A percentile compares a stretch with the other conserved stretches of the same genome.
phyloP scores from a whole-genome alignment of 2,888 invertebrate genomes.

The Andrena trimmerana region DNA sequence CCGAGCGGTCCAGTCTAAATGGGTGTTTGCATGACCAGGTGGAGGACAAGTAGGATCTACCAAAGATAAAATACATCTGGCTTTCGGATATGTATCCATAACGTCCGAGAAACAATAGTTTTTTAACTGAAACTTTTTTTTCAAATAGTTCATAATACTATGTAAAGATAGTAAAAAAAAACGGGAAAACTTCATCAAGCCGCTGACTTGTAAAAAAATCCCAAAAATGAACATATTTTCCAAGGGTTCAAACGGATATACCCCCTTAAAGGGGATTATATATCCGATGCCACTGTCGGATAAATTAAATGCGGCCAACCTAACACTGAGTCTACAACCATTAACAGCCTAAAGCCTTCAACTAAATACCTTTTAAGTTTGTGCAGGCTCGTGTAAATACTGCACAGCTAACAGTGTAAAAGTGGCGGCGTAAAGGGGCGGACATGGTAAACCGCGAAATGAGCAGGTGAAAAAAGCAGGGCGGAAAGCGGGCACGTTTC shows the following conservation, averaged over 20 bases:
- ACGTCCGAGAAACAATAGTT: too few relatives aligned
- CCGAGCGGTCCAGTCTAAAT: not conserved
- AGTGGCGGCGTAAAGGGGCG: not conserved
- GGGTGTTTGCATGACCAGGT: not conserved
- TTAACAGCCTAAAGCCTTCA: slow-evolving; percentile 3
- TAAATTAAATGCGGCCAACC: not conserved
- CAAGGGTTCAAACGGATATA: too few relatives aligned
- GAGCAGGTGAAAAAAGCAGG: slow-evolving; percentile 11
- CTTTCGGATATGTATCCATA: too few relatives aligned
- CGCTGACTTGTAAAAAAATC: too few relatives aligned
- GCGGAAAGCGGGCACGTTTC: not conserved
- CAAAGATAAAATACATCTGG: not conserved
- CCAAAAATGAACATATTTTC: too few relatives aligned
- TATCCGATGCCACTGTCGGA: not conserved
- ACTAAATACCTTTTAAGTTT: too few relatives aligned
- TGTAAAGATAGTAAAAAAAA: too few relatives aligned
- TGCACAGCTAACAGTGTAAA: not conserved
- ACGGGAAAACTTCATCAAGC: too few relatives aligned
- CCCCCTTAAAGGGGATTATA: not conserved
- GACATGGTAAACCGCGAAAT: slow-evolving; percentile 20
- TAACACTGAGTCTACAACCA: not conserved
- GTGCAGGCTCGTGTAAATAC: too few relatives aligned
- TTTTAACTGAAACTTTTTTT: too few relatives aligned
- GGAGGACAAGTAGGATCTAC: not conserved
- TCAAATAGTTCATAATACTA: too few relatives aligned